Base-by-base conservation (phyloP, 1,140 invertebrate species). In the Psix sp. region DNA sequence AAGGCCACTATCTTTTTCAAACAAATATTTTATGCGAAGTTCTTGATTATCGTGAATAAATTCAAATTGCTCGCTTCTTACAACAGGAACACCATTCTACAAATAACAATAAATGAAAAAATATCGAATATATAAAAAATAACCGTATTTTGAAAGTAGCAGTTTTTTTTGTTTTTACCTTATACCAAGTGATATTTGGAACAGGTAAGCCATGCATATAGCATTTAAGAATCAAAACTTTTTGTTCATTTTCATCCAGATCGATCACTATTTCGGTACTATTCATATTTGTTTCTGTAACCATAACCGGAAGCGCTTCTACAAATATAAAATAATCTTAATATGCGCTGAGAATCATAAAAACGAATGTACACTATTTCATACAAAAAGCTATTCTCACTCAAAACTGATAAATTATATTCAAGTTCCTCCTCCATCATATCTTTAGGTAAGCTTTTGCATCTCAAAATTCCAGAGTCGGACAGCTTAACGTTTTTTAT, bases 181-280 rank as follows among this genome's bases (percentile, higher is more conserved):
- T 88, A 18, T 78, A 86, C 87, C 87, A 88, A 0, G 68, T 78
- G 2, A 87, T 65, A 4, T 42, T 68, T 14, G 87, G 86, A 45
- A 54, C 59, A 0, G 87, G 87, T 59, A 81, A 79, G 26, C 85
- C 86, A 21, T 68, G 43, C 16, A 74, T 77, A 9, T 70, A 60
- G 65, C 87, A 88, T n/a, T 62, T 60, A 0, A 87, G 75, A 14
- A 38, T 14, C n/a, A 0, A 83, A 5, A 42, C 48, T 21, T 81
- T 49, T 9, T 79, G 67, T 6, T 62, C 70, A 5, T 80, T 46
- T 5, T 10, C 45, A 10, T 63, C 72, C 0, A 75, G 9, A 36
- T 82, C 74, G 4, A 83, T 56, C 16, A 17, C 18, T 11, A 66
- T 63, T 39, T 78, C 62, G 0, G 74, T 73, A 35, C 60, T 0